Percentiles rank a stretch among this genome's conserved stretches.
These are phyloP conservation scores for Antheraea assamensis DNA, from an alignment of 2,888 invertebrate species.

Conservation along the genomic window DNA sequence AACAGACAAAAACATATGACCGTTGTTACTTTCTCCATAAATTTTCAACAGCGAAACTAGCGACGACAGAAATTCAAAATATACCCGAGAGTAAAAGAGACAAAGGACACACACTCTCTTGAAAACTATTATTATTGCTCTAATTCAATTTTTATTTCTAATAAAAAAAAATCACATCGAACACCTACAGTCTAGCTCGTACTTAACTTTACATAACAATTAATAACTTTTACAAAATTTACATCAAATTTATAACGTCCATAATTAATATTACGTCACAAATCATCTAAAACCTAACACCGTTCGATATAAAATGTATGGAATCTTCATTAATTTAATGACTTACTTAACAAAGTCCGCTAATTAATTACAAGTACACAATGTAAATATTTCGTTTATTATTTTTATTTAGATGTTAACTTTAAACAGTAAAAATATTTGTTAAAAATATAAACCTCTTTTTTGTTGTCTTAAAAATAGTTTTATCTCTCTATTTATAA, in stretches of 20 bases:
- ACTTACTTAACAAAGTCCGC: conserved; percentile 13
- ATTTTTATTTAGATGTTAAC: conserved; percentile 20
- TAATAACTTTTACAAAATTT: conserved; percentile 72
- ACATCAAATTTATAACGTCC: conserved; percentile 56
- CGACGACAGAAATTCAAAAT: not conserved
- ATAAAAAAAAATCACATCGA: not conserved
- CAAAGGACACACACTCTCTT: not conserved
- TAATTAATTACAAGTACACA: conserved; percentile 11
- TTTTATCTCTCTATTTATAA: conserved; percentile 38
- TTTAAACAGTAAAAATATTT: conserved; percentile 53
- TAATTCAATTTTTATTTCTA: conserved; percentile 2
- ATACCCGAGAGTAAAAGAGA: conserved; percentile 1
- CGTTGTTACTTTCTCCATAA: too few species aligned
- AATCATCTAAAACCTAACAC: conserved; percentile 52
- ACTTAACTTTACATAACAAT: conserved; percentile 10
- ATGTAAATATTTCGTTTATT: conserved; percentile 19
- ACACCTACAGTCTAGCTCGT: conserved; percentile 13
- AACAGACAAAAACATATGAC: not conserved
- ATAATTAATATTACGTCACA: conserved; percentile 39
- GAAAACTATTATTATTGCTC: conserved; percentile 1
- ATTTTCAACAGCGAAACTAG: conserved; percentile 1
- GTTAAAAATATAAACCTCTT: conserved; percentile 61
- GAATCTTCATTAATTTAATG: conserved; percentile 57
- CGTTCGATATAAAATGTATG: conserved; percentile 64
- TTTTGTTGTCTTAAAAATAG: conserved; percentile 59